Conservation (phyloP, 2,797 vertebrate genomes). For the Emys orbicularis region DNA sequence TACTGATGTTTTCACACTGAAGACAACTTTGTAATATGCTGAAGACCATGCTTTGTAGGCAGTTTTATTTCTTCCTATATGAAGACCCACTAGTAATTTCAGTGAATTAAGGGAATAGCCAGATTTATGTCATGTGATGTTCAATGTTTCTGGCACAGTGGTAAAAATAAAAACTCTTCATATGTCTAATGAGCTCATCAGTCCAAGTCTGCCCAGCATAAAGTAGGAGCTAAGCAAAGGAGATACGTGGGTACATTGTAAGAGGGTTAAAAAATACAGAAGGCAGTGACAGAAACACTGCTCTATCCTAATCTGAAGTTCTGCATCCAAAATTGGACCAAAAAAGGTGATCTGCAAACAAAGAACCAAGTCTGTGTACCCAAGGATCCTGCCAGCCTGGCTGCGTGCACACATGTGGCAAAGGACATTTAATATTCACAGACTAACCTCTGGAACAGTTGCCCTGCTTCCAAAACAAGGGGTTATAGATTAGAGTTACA, state of each 20-base stretch:
- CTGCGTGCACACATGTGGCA: too few species aligned
- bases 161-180: not conserved
- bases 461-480: not conserved
- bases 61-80: not conserved
- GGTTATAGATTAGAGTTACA: not conserved
- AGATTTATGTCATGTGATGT: not conserved
- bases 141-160: not conserved
- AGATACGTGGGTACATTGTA: not conserved
- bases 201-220: not conserved
- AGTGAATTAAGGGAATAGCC: not conserved
- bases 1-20: not conserved
- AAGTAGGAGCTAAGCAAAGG: not conserved
- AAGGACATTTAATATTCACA: not conserved
- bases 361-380: not conserved
- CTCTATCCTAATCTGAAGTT: not conserved
- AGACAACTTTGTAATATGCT: not conserved
- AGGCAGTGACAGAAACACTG: not conserved
- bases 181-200: not conserved
- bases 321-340: not conserved
- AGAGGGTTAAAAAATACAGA: not conserved
- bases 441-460: not conserved
- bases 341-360: not conserved
- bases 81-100: not conserved
- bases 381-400: not conserved
- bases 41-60: not conserved